A percentile compares a stretch with the other conserved stretches of the same genome.
phyloP scores from a whole-genome alignment of 2,797 vertebrate species.

The Neopelma chrysocephalum region DNA sequence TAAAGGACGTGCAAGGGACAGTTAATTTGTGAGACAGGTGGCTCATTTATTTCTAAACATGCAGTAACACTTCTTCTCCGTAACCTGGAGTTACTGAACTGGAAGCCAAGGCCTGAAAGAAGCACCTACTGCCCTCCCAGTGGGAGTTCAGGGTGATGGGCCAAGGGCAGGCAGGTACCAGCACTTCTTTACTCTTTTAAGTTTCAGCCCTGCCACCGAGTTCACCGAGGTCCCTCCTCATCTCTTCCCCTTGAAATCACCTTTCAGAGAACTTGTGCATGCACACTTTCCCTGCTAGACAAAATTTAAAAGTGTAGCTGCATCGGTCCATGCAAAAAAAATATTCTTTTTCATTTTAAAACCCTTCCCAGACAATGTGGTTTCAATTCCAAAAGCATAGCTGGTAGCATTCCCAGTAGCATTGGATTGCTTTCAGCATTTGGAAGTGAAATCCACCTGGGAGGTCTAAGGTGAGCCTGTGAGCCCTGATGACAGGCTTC shows the following conservation, averaged over 20 bases:
- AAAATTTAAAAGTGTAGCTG: not conserved
- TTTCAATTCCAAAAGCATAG: not conserved
- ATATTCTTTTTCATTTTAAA: not conserved
- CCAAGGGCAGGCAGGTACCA: not conserved
- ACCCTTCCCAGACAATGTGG: not conserved
- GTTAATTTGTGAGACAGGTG: not conserved
- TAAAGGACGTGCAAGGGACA: not conserved
- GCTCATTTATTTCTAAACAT: not conserved
- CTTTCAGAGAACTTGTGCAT: not conserved
- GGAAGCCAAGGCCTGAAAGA: not conserved
- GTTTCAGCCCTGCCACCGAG: not conserved
- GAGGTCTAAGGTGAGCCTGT: not conserved
- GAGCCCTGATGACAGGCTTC: not conserved
- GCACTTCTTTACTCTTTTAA: not conserved
- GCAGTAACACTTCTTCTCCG: not conserved
- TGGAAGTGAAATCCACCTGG: not conserved
- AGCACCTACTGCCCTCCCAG: not conserved
- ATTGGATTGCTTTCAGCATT: not conserved
- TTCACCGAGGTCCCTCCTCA: not conserved
- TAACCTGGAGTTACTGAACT: not conserved
- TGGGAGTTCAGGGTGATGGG: not conserved
- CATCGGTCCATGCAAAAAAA: accelerated
- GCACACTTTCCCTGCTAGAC: not conserved
- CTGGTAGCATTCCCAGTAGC: not conserved
- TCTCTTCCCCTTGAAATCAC: not conserved